phyloP scores from a whole-genome alignment of 2,797 vertebrate genomes.

The Hyperoplus lanceolatus region DNA sequence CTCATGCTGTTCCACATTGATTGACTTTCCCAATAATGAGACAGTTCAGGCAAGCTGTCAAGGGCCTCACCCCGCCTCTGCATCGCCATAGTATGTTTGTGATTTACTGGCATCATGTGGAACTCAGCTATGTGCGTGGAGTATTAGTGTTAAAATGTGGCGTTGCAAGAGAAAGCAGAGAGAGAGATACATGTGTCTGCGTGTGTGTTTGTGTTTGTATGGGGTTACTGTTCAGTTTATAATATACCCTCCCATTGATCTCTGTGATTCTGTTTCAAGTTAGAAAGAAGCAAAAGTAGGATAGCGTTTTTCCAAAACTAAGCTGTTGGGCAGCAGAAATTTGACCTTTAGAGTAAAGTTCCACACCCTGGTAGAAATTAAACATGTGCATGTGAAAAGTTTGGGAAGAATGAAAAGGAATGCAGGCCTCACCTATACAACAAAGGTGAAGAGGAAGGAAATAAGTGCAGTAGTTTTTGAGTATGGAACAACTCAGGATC shows the following conservation, averaged over 20 bases:
- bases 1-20: background rate
- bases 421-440: constrained; percentile 56
- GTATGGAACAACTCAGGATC: constrained; percentile 20
- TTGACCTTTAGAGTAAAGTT: constrained; percentile 74
- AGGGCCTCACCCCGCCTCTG: constrained; percentile 21
- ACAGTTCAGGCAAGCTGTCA: background rate
- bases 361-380: constrained; percentile 78
- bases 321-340: constrained; percentile 50
- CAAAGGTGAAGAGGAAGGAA: constrained; percentile 42
- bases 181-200: constrained; percentile 7
- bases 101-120: constrained; percentile 48
- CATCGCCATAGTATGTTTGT: constrained; percentile 18
- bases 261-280: background rate
- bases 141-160: constrained; percentile 22
- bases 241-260: background rate
- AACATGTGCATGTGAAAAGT: constrained; percentile 79
- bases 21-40: constrained; percentile 1
- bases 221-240: background rate
- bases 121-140: constrained; percentile 23
- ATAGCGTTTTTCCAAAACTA: constrained; percentile 45
- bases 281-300: constrained; percentile 1
- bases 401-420: constrained; percentile 74
- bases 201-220: background rate
- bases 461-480: constrained; percentile 1
- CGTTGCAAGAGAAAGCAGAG: constrained; percentile 10